phyloP scores from a whole-genome alignment of 2,888 invertebrate species.

The Rhopalosiphum nymphaeae region DNA sequence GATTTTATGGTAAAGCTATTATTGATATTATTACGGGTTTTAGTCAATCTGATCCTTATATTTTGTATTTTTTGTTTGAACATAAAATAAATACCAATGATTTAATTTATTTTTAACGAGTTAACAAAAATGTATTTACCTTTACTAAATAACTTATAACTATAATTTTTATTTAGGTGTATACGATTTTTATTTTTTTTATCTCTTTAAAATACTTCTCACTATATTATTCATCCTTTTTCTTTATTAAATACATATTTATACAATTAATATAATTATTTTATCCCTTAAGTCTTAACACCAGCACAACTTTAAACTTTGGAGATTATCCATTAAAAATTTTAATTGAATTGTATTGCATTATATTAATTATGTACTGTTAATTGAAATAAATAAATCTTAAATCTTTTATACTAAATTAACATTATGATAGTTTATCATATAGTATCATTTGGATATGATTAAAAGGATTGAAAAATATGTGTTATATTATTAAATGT shows the following conservation, averaged over 20 bases:
- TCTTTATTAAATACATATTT: neutral
- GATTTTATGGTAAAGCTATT: neutral
- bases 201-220: neutral
- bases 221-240: neutral
- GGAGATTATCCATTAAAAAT: neutral
- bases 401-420: neutral
- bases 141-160: neutral
- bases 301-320: neutral
- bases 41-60: neutral
- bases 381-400: neutral
- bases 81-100: neutral
- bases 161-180: neutral
- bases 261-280: neutral
- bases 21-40: neutral
- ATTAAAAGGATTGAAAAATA: neutral
- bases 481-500: neutral
- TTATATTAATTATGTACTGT: neutral
- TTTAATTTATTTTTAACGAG: neutral
- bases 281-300: neutral
- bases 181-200: neutral
- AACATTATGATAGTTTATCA: neutral
- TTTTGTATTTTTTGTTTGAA: neutral
- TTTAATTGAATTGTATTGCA: neutral
- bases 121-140: neutral
- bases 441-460: neutral